Conservation (phyloP, 92 coral and sea anemone species). For the Zoanthus solanderi region DNA sequence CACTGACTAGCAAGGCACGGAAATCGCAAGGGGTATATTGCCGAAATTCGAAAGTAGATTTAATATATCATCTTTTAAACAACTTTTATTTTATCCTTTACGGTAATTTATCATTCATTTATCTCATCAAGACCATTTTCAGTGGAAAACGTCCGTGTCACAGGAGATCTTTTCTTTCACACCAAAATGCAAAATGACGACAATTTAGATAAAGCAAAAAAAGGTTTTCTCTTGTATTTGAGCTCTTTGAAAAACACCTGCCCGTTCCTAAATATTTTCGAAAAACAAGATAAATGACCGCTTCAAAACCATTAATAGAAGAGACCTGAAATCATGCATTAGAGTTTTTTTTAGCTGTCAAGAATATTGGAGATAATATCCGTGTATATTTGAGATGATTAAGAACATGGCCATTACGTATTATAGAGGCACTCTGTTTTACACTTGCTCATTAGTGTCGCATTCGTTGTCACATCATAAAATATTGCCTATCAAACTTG, state of each 20-base stretch:
- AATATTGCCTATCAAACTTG: constrained; percentile 81
- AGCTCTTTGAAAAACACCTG: constrained; percentile 1
- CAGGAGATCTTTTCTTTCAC: background rate
- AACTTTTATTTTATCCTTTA: background rate
- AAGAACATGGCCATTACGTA: constrained; percentile 22
- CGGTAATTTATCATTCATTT: constrained; percentile 3
- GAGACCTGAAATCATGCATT: background rate
- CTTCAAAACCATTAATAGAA: constrained; percentile 6
- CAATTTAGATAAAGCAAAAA: background rate
- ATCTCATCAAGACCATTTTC: background rate
- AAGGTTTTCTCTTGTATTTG: background rate
- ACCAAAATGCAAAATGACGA: background rate
- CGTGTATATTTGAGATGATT: constrained; percentile 19
- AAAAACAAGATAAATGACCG: constrained; percentile 1
- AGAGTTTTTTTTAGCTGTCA: constrained; percentile 14
- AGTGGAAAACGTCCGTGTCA: background rate
- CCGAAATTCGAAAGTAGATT: background rate
- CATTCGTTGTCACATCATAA: constrained; percentile 81
- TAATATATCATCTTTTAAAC: background rate
- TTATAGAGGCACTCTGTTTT: constrained; percentile 17
- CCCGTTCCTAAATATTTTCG: background rate
- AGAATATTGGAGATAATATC: constrained; percentile 17
- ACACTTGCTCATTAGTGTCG: constrained; percentile 48
- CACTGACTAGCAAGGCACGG: background rate
- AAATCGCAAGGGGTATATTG: background rate